Evolutionary conservation across 2,113 vertebrate species (phyloP).

Genomic region (Spilogale gracilis): DNA sequence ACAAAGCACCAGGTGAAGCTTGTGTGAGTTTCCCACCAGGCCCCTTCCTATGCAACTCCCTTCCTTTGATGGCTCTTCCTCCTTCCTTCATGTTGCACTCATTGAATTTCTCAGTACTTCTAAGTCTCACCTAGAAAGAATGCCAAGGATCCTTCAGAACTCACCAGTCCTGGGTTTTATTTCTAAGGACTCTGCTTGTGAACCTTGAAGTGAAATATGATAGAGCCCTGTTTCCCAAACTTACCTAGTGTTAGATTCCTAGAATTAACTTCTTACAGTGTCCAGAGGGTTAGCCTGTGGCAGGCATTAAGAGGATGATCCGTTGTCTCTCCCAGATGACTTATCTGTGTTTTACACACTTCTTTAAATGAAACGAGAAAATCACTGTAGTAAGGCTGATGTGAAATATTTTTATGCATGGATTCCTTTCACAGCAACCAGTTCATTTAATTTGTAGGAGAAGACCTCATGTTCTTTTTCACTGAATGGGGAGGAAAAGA

Average conservation of each 20-base stretch:
- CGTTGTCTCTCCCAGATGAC: background rate
- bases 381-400: background rate
- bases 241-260: background rate
- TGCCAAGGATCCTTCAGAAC: background rate
- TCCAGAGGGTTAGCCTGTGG: background rate
- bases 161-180: background rate
- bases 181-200: conserved; percentile 8
- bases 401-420: conserved; percentile 15
- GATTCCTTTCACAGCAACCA: background rate
- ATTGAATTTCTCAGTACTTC: background rate
- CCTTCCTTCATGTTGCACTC: background rate
- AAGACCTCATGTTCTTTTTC: background rate
- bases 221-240: background rate
- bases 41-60: background rate
- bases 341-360: background rate
- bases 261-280: background rate
- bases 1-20: background rate
- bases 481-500: background rate
- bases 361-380: conserved; percentile 45
- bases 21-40: background rate
- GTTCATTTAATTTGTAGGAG: conserved; percentile 39
- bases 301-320: background rate
- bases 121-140: background rate
- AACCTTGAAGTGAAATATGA: background rate
- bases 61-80: background rate